A percentile compares a stretch with the other conserved stretches of the same genome.
phyloP scores from a whole-genome alignment of 2,797 vertebrate species.

The Megalops cyprinoides region DNA sequence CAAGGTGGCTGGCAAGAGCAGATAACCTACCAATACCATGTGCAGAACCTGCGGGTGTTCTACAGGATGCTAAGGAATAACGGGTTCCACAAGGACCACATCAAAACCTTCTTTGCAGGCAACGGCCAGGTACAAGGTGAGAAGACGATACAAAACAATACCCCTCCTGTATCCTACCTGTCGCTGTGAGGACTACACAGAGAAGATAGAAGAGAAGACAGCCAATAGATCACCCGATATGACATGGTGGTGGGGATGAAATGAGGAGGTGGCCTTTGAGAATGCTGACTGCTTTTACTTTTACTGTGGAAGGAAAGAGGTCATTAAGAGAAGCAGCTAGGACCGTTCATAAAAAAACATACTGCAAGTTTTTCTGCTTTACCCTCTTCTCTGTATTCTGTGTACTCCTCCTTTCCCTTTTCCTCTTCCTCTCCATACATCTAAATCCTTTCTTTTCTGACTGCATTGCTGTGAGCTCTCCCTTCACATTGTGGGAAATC shows the following conservation, averaged over 20 bases:
- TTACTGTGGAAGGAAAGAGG: neutral
- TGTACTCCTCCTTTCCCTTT: neutral
- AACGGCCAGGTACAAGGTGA: constrained; percentile 73
- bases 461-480: neutral
- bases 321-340: constrained; percentile 4
- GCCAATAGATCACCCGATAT: too few relatives aligned
- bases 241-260: neutral
- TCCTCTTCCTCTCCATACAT: neutral
- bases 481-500: too few relatives aligned
- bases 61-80: constrained; percentile 76
- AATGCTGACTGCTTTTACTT: neutral
- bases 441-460: neutral
- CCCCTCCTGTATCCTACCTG: neutral
- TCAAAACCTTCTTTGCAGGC: constrained; percentile 80
- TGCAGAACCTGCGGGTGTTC: constrained; percentile 73
- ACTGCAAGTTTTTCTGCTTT: neutral
- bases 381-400: neutral
- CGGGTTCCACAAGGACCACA: constrained; percentile 78
- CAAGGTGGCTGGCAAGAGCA: constrained; percentile 82
- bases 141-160: neutral
- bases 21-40: constrained; percentile 74
- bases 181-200: neutral
- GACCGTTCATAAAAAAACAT: neutral
- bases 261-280: neutral
- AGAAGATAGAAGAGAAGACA: neutral